Conservation (phyloP, 2,797 vertebrate genomes). For the Sebastes hubbsi region DNA sequence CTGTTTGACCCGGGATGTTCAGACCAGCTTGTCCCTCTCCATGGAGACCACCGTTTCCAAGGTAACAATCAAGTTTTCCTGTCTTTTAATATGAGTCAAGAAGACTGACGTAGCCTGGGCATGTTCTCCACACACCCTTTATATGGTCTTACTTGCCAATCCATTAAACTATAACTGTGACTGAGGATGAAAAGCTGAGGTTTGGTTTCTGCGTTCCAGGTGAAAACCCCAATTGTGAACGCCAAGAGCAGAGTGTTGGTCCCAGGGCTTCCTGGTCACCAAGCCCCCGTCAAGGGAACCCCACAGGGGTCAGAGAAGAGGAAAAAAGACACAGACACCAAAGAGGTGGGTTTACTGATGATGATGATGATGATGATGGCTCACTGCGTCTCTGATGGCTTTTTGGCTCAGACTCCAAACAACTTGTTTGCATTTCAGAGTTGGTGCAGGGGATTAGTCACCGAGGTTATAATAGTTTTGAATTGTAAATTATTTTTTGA, state of each 20-base stretch:
- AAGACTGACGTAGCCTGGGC: accelerated
- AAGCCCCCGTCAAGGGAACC: slow-evolving; percentile 81
- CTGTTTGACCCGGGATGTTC: slow-evolving; percentile 91
- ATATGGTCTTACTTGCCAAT: not conserved
- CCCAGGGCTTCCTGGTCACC: slow-evolving; percentile 94
- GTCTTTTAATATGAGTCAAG: not conserved
- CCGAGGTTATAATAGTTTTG: too few species aligned
- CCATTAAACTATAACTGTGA: not conserved
- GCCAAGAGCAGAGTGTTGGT: slow-evolving; percentile 88
- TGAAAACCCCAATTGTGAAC: slow-evolving; percentile 91
- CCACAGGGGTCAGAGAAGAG: slow-evolving; percentile 84
- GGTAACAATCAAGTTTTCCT: slow-evolving; percentile 77
- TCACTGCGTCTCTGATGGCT: not conserved
- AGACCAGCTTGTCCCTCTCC: slow-evolving; percentile 87
- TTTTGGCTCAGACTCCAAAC: not conserved
- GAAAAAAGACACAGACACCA: slow-evolving; percentile 82
- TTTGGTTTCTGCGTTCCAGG: slow-evolving; percentile 71
- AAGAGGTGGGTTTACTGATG: slow-evolving; percentile 81
- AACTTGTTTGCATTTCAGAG: not conserved
- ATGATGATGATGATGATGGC: too few species aligned
- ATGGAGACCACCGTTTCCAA: slow-evolving; percentile 90
- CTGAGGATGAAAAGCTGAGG: not conserved
- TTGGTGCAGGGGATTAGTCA: not conserved
- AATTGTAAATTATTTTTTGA: too few species aligned
- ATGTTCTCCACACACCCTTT: not conserved